Base-by-base conservation (phyloP, 2,113 vertebrate species). In the Nesospiza acunhae region DNA sequence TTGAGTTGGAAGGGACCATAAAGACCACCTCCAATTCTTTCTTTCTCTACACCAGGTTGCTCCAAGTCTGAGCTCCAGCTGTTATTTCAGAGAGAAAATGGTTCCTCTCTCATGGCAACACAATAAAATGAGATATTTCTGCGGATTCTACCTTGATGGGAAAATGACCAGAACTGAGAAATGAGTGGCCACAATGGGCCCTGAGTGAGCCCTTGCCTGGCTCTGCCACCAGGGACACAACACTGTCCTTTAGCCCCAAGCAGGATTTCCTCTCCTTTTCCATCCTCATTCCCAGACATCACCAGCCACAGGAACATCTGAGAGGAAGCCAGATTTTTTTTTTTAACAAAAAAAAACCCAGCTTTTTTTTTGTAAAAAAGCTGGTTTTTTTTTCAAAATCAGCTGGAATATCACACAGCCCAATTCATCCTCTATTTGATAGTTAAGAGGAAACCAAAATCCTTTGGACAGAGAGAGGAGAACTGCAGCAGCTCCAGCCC, bases 101-200 rank as follows among this genome's bases (percentile, higher is more conserved):
- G 44, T 49, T 76, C 81, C 31, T 66, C 24, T 50, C 6, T 35
- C 37, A 23, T 0, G 9, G 68, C 59, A 80, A 33, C 63, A 50
- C 68, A 53, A 56, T 41, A 73, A 80, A 3, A 15, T 1, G 3
- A 88, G 89, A 4, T 62, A 41, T 42, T 46, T 50, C 31, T 13
- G 55, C 33, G 60, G 64, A 64, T 91, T 70, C 72, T 73, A 4
- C 58, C 68, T 33, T 46, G 79, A 90, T 0, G 5, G 62, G n/a
- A 62, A 41, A 69, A 66, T 0, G 8, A 50, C 14, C 1, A 3
- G 68, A 72, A 58, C 52, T 9, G 44, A 77, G 53, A 28, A 62
- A 59, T 1, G 7, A 0, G 2, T 1, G 5, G 62, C 58, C 0
- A 0, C 49, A 18, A 13, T 0, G 37, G 83, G 60, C 39, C 72